Percentiles rank a stretch among this genome's conserved stretches.
Conservation (phyloP, 64 coral and sea anemone genomes). For the Dendrophyllia cribrosa region DNA sequence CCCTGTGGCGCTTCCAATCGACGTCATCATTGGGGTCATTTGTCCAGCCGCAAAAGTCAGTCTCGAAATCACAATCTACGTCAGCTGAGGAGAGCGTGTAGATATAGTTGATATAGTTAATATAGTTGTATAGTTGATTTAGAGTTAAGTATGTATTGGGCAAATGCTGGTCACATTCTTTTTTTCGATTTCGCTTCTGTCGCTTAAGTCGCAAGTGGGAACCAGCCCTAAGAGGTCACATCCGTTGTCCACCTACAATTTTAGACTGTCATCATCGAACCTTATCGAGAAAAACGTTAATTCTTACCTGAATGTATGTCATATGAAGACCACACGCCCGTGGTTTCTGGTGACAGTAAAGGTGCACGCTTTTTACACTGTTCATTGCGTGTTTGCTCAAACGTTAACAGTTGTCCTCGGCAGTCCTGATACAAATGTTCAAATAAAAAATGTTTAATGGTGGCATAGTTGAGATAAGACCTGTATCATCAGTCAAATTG, state of each 20-base stretch:
- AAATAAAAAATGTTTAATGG: background rate
- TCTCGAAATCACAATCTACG: constrained; percentile 88
- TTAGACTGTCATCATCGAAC: no score
- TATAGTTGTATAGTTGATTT: no score
- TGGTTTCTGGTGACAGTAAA: constrained; percentile 5
- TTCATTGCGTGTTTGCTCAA: constrained; percentile 21
- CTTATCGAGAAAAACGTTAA: background rate
- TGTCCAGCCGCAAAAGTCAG: constrained; percentile 74
- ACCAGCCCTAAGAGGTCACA: no score
- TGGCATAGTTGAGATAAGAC: no score
- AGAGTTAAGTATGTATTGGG: no score
- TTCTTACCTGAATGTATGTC: constrained; percentile 58
- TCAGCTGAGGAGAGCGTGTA: constrained; percentile 17
- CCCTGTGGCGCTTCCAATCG: constrained; percentile 61
- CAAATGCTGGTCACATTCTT: no score
- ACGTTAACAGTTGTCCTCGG: constrained; percentile 22
- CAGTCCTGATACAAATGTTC: constrained; percentile 48
- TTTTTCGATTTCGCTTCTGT: no score
- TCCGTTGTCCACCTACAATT: no score
- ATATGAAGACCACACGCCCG: constrained; percentile 56
- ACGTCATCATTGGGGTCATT: constrained; percentile 54
- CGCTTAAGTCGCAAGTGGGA: no score
- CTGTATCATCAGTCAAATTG: no score
- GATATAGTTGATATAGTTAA: no score
- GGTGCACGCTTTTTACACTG: constrained; percentile 45